Evolutionary conservation across 2,113 vertebrate species (phyloP).

Genomic region (Tretioscincus oriximinensis): DNA sequence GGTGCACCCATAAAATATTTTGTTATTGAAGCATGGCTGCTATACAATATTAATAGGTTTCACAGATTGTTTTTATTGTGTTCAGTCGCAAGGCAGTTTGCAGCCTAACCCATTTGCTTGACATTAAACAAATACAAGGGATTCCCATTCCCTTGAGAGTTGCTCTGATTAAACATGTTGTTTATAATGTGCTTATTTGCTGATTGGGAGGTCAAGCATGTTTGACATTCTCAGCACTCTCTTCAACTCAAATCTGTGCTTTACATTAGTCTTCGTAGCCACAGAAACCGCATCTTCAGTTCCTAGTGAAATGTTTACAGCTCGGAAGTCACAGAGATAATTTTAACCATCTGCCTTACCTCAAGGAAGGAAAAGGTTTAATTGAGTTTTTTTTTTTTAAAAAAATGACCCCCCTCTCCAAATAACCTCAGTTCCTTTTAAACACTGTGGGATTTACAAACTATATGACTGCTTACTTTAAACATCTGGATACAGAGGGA

Average conservation of each 20-base stretch:
- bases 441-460: slow-evolving; percentile 13
- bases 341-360: slow-evolving; percentile 62
- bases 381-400: slow-evolving; percentile 21
- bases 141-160: slow-evolving; percentile 45
- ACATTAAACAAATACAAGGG: slow-evolving; percentile 61
- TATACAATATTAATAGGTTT: slow-evolving; percentile 25
- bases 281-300: slow-evolving; percentile 44
- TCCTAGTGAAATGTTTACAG: slow-evolving; percentile 65
- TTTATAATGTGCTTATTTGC: slow-evolving; percentile 69
- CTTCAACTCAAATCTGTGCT: slow-evolving; percentile 51
- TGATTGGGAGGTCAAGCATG: slow-evolving; percentile 70
- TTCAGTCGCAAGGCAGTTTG: slow-evolving; percentile 39
- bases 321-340: slow-evolving; percentile 58
- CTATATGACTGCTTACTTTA: slow-evolving; percentile 29
- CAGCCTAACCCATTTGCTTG: slow-evolving; percentile 31
- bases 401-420: not conserved
- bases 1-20: not conserved
- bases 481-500: slow-evolving; percentile 36
- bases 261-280: slow-evolving; percentile 13
- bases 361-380: slow-evolving; percentile 44
- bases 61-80: slow-evolving; percentile 11
- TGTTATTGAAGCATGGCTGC: not conserved
- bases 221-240: slow-evolving; percentile 63
- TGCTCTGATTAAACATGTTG: slow-evolving; percentile 57
- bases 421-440: slow-evolving; percentile 29